Conservation (phyloP, 1,140 invertebrate genomes). For the Cardiocondyla obscurior region DNA sequence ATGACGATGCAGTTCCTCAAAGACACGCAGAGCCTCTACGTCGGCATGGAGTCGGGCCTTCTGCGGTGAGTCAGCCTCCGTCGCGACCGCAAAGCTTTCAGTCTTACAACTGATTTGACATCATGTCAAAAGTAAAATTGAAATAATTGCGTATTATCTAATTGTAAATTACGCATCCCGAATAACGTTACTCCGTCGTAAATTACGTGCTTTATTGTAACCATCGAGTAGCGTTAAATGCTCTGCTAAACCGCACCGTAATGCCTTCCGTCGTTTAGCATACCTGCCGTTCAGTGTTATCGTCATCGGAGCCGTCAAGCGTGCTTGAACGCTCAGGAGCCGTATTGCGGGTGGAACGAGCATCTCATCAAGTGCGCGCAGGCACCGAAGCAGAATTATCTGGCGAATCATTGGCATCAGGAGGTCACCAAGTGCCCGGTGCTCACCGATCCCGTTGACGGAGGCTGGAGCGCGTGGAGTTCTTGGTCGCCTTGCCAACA, state of each 20-base stretch:
- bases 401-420: conserved; percentile 89
- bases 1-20: conserved; percentile 91
- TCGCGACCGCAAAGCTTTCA: neutral
- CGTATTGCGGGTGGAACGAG: conserved; percentile 97
- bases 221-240: neutral
- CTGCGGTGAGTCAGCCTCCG: conserved; percentile 80
- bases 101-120: neutral
- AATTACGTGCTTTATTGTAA: conserved; percentile 6
- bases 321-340: conserved; percentile 94
- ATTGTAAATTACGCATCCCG: neutral
- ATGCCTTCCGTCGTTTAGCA: conserved; percentile 75
- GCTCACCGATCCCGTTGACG: conserved; percentile 86
- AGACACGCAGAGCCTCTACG: conserved; percentile 91
- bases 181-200: neutral
- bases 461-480: conserved; percentile 85
- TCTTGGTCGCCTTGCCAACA: conserved; percentile 82
- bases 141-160: neutral
- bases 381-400: conserved; percentile 86
- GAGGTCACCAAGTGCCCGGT: conserved; percentile 87
- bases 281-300: conserved; percentile 91
- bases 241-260: conserved; percentile 4
- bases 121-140: neutral
- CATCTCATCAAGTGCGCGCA: conserved; percentile 88
- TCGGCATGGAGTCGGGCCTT: conserved; percentile 90
- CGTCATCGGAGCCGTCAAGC: conserved; percentile 88